Evolutionary conservation across 2,888 invertebrate genomes (phyloP).

Genomic region (Achlya flavicornis): DNA sequence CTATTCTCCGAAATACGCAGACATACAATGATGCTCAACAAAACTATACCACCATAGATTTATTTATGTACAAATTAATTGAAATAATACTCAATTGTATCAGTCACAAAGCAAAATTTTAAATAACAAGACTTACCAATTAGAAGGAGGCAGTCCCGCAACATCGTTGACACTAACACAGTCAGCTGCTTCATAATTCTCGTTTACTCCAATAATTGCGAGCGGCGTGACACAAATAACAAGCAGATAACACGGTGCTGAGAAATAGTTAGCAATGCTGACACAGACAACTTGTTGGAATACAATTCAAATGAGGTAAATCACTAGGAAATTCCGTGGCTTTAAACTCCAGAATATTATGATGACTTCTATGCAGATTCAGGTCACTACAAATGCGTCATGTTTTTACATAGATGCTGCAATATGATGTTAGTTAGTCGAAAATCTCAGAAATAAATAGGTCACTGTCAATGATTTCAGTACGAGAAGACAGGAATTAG

Average conservation of each 20-base stretch:
- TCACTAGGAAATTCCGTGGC: background rate
- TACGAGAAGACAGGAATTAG: too few relatives aligned
- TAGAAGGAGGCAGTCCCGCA: constrained; percentile 43
- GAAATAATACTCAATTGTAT: background rate
- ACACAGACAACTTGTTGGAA: background rate
- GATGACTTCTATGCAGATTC: too few relatives aligned
- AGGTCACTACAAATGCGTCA: too few relatives aligned
- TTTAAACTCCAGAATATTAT: too few relatives aligned
- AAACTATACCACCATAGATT: too few relatives aligned
- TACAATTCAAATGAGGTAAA: background rate
- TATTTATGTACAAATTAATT: too few relatives aligned
- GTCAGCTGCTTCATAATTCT: constrained; percentile 46
- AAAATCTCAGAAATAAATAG: too few relatives aligned
- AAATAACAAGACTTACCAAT: constrained; percentile 54
- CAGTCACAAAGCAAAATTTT: constrained; percentile 19
- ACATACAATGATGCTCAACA: too few relatives aligned
- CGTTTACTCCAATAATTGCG: constrained; percentile 49
- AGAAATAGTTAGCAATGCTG: constrained; percentile 17
- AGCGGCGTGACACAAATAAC: constrained; percentile 51
- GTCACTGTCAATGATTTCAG: too few relatives aligned
- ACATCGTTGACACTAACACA: constrained; percentile 44
- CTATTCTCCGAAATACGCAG: too few relatives aligned
- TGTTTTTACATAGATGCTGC: too few relatives aligned
- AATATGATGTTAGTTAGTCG: too few relatives aligned
- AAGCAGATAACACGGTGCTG: constrained; percentile 38